These are phyloP conservation scores for Bagarius yarrelli DNA, from an alignment of 2,113 vertebrate genomes.

Conservation along the genomic window DNA sequence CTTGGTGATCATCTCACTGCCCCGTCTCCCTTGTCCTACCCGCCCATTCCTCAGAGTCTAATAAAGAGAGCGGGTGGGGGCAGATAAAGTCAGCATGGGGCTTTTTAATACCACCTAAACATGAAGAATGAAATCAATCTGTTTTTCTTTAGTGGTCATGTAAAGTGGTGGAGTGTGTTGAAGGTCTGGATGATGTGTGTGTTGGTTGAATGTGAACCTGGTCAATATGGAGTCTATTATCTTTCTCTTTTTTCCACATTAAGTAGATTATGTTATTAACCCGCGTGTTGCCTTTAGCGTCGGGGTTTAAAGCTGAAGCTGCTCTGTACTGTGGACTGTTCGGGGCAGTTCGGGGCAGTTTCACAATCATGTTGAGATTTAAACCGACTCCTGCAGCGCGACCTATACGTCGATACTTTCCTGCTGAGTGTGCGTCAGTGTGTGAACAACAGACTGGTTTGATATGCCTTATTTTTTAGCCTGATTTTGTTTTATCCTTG, in stretches of 20 bases:
- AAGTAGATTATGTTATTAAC: slow-evolving; percentile 32
- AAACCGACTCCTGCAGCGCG: slow-evolving; percentile 11
- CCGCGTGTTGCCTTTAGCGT: slow-evolving; percentile 27
- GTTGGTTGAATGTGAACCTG: slow-evolving; percentile 5
- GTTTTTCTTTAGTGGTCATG: slow-evolving; percentile 14
- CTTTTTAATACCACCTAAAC: slow-evolving; percentile 39
- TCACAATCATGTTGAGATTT: not conserved
- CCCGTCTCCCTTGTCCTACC: not conserved
- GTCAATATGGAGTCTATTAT: not conserved
- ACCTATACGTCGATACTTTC: slow-evolving; percentile 22
- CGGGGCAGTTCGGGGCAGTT: not conserved
- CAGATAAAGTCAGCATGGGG: slow-evolving; percentile 33
- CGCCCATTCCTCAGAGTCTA: not conserved
- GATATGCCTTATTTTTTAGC: slow-evolving; percentile 1
- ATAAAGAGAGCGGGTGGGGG: not conserved
- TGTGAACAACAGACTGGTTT: not conserved
- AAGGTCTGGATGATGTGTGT: not conserved
- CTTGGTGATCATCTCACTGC: slow-evolving; percentile 26
- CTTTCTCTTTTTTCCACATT: slow-evolving; percentile 3
- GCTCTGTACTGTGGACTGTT: not conserved
- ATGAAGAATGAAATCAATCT: slow-evolving; percentile 45
- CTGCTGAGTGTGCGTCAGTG: not conserved
- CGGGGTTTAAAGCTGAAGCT: slow-evolving; percentile 22
- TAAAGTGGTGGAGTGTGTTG: not conserved
- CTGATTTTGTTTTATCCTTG: slow-evolving; percentile 1